phyloP scores from a whole-genome alignment of 2,797 vertebrate genomes.

The Gallinago solitaria region DNA sequence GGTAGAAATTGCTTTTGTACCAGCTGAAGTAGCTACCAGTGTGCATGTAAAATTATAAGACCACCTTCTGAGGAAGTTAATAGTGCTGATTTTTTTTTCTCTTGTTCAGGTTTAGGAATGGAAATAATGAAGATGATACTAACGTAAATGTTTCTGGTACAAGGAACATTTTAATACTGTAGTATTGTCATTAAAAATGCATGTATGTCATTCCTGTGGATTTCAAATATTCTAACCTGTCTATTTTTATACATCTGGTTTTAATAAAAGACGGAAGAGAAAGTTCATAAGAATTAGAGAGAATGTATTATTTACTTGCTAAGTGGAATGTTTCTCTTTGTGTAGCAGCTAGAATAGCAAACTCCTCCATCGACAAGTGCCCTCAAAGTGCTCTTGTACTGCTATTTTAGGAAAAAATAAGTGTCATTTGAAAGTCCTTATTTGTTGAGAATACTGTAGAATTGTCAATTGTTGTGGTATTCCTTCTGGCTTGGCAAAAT shows the following conservation, averaged over 20 bases:
- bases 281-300: neutral
- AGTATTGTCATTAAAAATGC: neutral
- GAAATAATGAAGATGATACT: neutral
- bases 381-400: neutral
- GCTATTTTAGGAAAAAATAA: neutral
- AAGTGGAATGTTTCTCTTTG: neutral
- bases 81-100: neutral
- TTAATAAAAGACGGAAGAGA: neutral
- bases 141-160: neutral
- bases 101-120: neutral
- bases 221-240: neutral
- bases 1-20: neutral
- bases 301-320: neutral
- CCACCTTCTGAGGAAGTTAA: neutral
- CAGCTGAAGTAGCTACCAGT: neutral
- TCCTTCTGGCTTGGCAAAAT: neutral
- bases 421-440: neutral
- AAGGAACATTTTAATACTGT: neutral
- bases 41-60: neutral
- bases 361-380: neutral
- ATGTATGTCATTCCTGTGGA: neutral
- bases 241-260: neutral
- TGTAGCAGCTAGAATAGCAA: neutral
- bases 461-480: neutral
- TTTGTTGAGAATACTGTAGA: neutral